A percentile compares a stretch with the other conserved stretches of the same genome.
Evolutionary conservation across 2,797 vertebrate genomes (phyloP).

Genomic region (Nasua narica): DNA sequence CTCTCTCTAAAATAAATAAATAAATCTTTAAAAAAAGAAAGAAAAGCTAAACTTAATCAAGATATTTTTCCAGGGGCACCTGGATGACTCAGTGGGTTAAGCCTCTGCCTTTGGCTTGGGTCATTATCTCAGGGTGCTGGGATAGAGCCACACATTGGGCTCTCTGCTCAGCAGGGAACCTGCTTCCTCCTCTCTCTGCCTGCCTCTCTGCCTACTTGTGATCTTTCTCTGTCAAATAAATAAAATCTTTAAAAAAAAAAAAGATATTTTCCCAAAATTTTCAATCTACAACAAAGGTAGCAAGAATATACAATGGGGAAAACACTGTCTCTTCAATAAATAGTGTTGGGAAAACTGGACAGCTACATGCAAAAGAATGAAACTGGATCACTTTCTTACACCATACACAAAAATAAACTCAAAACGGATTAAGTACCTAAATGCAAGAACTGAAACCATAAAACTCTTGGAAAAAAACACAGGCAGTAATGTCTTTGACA

Average conservation of each 20-base stretch:
- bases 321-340: neutral
- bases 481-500: neutral
- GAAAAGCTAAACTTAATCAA: no score
- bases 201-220: no score
- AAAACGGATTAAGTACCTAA: neutral
- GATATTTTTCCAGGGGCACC: no score
- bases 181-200: no score
- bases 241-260: no score
- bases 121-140: no score
- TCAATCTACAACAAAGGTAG: neutral
- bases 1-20: neutral
- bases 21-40: neutral
- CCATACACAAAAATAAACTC: neutral
- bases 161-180: no score
- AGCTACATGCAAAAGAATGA: neutral
- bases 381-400: neutral
- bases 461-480: neutral
- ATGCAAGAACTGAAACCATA: neutral
- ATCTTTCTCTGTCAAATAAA: neutral
- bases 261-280: neutral
- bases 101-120: no score
- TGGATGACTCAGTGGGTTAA: no score
- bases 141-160: no score
- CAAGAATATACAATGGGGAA: neutral
- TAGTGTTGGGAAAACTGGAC: neutral